Percentiles rank a stretch among this genome's conserved stretches.
Evolutionary conservation across 2,113 vertebrate species (phyloP).

Genomic region (Atractosteus spatula): DNA sequence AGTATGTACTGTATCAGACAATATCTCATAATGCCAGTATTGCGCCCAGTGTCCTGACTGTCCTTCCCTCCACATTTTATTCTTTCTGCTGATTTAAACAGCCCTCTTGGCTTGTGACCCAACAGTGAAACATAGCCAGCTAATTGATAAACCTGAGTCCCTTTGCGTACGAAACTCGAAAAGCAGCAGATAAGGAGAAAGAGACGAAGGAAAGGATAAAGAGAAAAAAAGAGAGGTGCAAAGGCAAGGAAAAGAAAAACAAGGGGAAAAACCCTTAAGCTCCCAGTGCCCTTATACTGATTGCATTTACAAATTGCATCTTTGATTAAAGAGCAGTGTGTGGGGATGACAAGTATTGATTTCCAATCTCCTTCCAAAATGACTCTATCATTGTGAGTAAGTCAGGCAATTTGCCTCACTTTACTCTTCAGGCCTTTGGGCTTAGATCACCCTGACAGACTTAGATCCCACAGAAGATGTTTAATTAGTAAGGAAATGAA

Average conservation of each 20-base stretch:
- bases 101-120: no score
- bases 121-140: no score
- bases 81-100: no score
- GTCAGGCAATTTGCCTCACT: constrained; percentile 58
- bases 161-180: background rate
- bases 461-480: constrained; percentile 54
- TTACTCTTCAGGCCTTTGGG: constrained; percentile 49
- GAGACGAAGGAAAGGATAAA: background rate
- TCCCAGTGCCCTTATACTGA: constrained; percentile 26
- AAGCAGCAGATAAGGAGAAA: background rate
- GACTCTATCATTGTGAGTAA: constrained; percentile 55
- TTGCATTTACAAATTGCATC: constrained; percentile 57
- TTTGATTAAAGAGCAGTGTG: constrained; percentile 45
- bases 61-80: no score
- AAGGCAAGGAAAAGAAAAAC: constrained; percentile 26
- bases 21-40: no score
- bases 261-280: constrained; percentile 21
- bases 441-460: constrained; percentile 52
- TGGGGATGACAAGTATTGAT: constrained; percentile 67
- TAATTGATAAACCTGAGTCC: no score
- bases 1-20: no score
- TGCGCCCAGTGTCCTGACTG: no score
- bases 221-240: background rate
- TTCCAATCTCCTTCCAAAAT: constrained; percentile 63
- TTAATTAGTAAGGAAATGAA: constrained; percentile 64